These are phyloP conservation scores for Galleria mellonella DNA, from an alignment of 1,140 invertebrate species.

Conservation along the genomic window DNA sequence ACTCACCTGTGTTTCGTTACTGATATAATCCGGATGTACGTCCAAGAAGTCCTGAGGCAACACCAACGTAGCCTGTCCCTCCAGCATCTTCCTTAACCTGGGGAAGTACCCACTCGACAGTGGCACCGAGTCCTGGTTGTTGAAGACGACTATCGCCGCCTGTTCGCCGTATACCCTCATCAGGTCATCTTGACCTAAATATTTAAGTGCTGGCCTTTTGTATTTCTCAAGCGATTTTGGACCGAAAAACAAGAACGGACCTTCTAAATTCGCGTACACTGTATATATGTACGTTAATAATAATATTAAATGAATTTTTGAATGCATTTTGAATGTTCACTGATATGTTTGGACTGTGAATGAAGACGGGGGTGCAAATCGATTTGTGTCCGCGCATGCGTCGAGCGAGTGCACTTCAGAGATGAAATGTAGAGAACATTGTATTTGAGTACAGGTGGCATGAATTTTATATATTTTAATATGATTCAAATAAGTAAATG, in stretches of 20 bases:
- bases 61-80: conserved; percentile 61
- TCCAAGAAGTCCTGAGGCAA: conserved; percentile 73
- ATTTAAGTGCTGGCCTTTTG: conserved; percentile 64
- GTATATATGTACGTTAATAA: background rate
- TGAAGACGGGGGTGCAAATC: background rate
- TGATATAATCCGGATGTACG: conserved; percentile 74
- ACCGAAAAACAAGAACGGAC: conserved; percentile 76
- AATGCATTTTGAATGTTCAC: background rate
- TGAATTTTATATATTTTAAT: no score
- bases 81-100: conserved; percentile 64
- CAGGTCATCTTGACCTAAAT: conserved; percentile 62
- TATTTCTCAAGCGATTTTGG: conserved; percentile 62
- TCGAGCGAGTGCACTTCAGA: background rate
- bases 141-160: conserved; percentile 66
- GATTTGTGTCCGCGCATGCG: conserved; percentile 7
- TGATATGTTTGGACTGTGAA: background rate
- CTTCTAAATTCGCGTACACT: conserved; percentile 57
- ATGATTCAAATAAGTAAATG: no score
- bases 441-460: no score
- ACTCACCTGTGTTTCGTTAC: conserved; percentile 68
- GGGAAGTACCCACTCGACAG: conserved; percentile 61
- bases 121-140: conserved; percentile 65
- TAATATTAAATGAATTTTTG: background rate
- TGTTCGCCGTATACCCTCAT: conserved; percentile 62
- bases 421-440: background rate